Base-by-base conservation (phyloP, 2,113 vertebrate genomes). In the Ornithorhynchus anatinus region DNA sequence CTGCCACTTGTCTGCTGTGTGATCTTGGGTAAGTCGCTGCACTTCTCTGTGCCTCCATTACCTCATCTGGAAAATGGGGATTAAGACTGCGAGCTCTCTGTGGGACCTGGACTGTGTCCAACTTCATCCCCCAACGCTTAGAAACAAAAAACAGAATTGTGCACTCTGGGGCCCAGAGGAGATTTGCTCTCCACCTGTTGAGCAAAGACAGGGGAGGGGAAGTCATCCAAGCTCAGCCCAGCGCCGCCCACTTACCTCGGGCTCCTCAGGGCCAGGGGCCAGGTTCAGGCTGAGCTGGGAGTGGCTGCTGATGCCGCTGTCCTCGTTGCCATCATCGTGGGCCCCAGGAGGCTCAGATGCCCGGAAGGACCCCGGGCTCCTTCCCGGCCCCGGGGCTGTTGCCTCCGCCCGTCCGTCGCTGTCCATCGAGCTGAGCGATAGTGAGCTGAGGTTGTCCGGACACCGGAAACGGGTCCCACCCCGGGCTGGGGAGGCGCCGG, bases 371-470 rank as follows among this genome's bases (percentile, higher is more conserved):
- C 63, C 82, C 1, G 91, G 84, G 40, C 81, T 89, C 23, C 69
- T 86, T 36, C 85, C 80, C 29, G 81, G 32, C 75, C 88, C 90
- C 36, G 53, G 72, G 3, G 69, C 71, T 0, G 47, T 17, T 14
- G 77, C 80, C 59, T 93, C 91, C 0, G 19, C 59, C 73, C 81
- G 86, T 16, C 89, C 93, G 44, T 93, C 93, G 0, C 92, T 91
- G 67, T 92, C 92, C 0, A 70, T 83, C 1, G 93, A 94, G 59
- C 82, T 93, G 77, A 94, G 86, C 0, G 94, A 94, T 71, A 90
- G 76, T 0, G 65, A 92, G 37, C 93, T 93, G 64, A 87, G 82
- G 39, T 59, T 79, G 66, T 54, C 54, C 17, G 82, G 65, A 51
- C 82, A 88, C 59, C 81, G 86, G 45, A 86, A 74, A 62, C 76